Evolutionary conservation across 2,888 invertebrate species (phyloP).

Genomic region (Petrophora chlorosata): DNA sequence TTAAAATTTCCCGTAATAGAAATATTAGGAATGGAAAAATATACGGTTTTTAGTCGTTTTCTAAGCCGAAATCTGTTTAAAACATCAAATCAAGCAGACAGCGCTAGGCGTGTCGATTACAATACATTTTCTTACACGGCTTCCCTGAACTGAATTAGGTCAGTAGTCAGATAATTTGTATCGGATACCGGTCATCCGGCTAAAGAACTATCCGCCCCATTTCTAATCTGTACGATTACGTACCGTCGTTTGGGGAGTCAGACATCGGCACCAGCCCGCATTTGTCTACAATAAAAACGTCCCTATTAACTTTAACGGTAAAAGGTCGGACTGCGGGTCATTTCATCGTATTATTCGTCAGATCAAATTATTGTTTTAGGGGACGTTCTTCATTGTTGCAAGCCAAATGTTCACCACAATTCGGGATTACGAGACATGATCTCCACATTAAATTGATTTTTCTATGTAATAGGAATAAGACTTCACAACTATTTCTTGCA

Average conservation of each 20-base stretch:
- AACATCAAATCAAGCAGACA: neutral
- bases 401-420: too few relatives aligned
- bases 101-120: neutral
- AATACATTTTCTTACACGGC: neutral
- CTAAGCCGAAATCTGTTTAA: too few relatives aligned
- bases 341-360: conserved; percentile 11
- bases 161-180: too few relatives aligned
- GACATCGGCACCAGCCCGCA: conserved; percentile 17
- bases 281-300: conserved; percentile 22
- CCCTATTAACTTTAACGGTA: conserved; percentile 26
- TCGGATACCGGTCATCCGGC: conserved; percentile 4
- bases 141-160: neutral
- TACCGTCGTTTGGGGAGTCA: conserved; percentile 20
- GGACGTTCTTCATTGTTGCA: neutral
- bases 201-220: neutral
- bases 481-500: too few relatives aligned
- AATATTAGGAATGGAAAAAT: too few relatives aligned
- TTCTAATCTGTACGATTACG: conserved; percentile 1
- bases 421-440: too few relatives aligned
- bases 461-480: too few relatives aligned
- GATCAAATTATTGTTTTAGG: conserved; percentile 4
- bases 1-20: too few relatives aligned
- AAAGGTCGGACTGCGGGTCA: conserved; percentile 27
- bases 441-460: too few relatives aligned
- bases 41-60: too few relatives aligned